Evolutionary conservation across 2,888 invertebrate species (phyloP).

Genomic region (Steromphala cineraria): DNA sequence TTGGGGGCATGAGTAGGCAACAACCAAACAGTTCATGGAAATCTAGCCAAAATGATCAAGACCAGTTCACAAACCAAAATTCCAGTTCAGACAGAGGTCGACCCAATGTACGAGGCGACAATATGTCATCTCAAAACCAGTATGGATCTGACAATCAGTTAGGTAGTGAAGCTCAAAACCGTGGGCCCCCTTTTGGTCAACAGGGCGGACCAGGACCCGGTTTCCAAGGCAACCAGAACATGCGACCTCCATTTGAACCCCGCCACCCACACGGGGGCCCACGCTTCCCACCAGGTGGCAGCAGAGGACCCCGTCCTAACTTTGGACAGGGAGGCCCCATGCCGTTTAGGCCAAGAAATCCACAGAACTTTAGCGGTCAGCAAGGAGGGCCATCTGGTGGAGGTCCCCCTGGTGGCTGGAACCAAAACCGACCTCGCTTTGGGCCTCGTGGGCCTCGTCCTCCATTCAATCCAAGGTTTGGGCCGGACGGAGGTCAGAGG

Average conservation of each 20-base stretch:
- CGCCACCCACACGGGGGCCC: constrained; percentile 12
- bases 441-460: constrained; percentile 31
- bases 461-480: constrained; percentile 24
- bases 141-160: constrained; percentile 13
- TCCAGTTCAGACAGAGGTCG: background rate
- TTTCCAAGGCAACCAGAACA: constrained; percentile 22
- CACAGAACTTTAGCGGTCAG: constrained; percentile 37
- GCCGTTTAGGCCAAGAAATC: constrained; percentile 35
- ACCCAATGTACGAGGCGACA: background rate
- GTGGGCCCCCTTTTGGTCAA: background rate
- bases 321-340: constrained; percentile 33
- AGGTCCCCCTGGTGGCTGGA: constrained; percentile 25
- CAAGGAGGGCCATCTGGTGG: constrained; percentile 26
- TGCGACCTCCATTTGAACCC: constrained; percentile 31
- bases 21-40: background rate
- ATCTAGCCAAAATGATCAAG: background rate
- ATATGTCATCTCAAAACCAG: background rate
- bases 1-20: background rate
- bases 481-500: constrained; percentile 29
- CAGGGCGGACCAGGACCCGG: constrained; percentile 26
- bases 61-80: background rate
- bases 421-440: constrained; percentile 26
- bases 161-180: background rate
- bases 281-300: constrained; percentile 2
- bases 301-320: constrained; percentile 21